These are phyloP conservation scores for Drosophila willistoni DNA, from an alignment of 1,140 invertebrate species.

Conservation along the genomic window DNA sequence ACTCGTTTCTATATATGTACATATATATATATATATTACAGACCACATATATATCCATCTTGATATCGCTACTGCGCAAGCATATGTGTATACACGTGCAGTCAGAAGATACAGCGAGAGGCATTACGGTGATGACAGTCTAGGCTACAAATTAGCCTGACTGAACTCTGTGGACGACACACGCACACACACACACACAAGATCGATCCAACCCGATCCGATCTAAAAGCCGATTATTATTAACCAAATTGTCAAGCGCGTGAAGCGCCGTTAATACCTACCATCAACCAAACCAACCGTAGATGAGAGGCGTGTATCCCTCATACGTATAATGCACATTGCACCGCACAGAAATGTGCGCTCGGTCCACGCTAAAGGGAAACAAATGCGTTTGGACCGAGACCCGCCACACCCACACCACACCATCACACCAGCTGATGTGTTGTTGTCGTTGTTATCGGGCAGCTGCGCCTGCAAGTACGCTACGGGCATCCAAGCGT, in stretches of 20 bases:
- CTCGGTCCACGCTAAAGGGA: slow-evolving; percentile 80
- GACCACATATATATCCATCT: slow-evolving; percentile 8
- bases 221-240: not conserved
- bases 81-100: not conserved
- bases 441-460: slow-evolving; percentile 78
- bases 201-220: not conserved
- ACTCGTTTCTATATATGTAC: slow-evolving; percentile 9
- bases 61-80: slow-evolving; percentile 3
- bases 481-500: slow-evolving; percentile 58
- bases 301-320: slow-evolving; percentile 20
- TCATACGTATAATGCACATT: slow-evolving; percentile 65
- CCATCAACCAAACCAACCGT: not conserved
- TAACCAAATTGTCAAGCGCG: not conserved
- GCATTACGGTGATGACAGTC: not conserved
- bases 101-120: slow-evolving; percentile 5
- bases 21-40: slow-evolving; percentile 14
- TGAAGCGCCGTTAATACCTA: not conserved
- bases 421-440: slow-evolving; percentile 76
- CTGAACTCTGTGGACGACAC: not conserved
- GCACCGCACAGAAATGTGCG: slow-evolving; percentile 79
- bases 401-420: slow-evolving; percentile 77
- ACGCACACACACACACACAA: too few species aligned
- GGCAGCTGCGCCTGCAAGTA: slow-evolving; percentile 75
- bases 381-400: slow-evolving; percentile 79
- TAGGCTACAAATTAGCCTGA: not conserved